Evolutionary conservation across 2,888 invertebrate genomes (phyloP), one percentile per base, ranked within the genome.

Genomic region (Archaeoteleia sp.): DNA sequence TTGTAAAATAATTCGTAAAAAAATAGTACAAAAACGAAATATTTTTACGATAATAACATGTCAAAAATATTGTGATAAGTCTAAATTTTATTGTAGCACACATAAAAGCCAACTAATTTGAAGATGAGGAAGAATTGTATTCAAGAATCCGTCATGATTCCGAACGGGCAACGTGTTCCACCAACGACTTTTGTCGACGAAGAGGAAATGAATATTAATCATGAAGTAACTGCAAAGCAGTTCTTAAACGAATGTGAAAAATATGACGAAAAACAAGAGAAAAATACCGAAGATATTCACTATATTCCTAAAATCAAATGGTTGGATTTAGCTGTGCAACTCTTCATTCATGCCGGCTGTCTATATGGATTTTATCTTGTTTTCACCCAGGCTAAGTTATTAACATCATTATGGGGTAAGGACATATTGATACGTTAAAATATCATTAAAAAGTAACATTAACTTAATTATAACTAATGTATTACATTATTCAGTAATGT

Each of bases 381-480:
- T 51, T 78, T 91, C 70, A 88, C 88, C 29, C 80, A 86, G 20
- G 90, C 89, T 17, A 91, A 88, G 80, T 80, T 91, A 68, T 87
- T 88, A 73, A 93, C 94, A 54, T 85, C 87, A 68, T 76, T 93
- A 65, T 93, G 92, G 89, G 91, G 94, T 94, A 87, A 90, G 93
- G 89, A 61, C 1, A 42, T 10, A 13, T 20, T n/a, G 15, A 5
- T 20, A 39, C 7, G 6, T 10, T 9, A 10, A 2, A 43, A 2
- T 3, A 15, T 20, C 10, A 42, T 42, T 23, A 1, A 9, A 42
- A 15, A 42, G 23, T 25, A 39, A 17, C 7, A 7, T 9, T 25
- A 10, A 32, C 7, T 8, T 9, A 32, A 32, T 20, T 5, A 20
- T 20, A 20, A 20, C 2, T 20, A 20, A 20, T 5, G 20, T n/a